Percentiles rank a stretch among this genome's conserved stretches.
phyloP scores from a whole-genome alignment of 2,113 vertebrate species.

The Lepisosteus oculatus region DNA sequence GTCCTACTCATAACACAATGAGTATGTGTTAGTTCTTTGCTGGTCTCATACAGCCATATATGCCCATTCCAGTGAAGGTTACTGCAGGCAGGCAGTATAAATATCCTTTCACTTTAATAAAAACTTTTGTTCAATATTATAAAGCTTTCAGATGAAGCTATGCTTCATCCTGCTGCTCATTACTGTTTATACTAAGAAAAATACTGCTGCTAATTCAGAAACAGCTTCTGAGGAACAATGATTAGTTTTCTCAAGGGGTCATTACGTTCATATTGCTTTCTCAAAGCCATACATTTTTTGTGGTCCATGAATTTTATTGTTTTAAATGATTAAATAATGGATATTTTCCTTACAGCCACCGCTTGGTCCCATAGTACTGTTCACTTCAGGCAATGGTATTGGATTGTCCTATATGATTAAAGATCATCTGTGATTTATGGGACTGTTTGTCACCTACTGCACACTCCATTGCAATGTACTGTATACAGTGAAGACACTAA shows the following conservation, averaged over 20 bases:
- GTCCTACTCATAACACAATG: background rate
- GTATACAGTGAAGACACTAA: background rate
- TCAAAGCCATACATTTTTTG: background rate
- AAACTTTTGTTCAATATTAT: background rate
- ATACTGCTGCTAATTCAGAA: background rate
- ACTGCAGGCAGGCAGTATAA: background rate
- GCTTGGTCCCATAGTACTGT: too few relatives aligned
- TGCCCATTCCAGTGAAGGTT: background rate
- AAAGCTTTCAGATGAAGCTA: too few relatives aligned
- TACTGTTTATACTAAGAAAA: background rate
- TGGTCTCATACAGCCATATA: background rate
- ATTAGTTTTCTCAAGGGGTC: background rate
- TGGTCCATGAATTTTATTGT: too few relatives aligned
- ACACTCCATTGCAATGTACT: background rate
- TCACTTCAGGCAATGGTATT: too few relatives aligned
- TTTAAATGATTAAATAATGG: too few relatives aligned
- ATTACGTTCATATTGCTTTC: background rate
- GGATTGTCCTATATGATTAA: too few relatives aligned
- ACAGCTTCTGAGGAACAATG: background rate
- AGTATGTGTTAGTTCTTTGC: background rate
- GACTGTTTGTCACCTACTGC: constrained; percentile 1
- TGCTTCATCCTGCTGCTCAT: too few relatives aligned
- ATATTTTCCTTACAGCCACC: too few relatives aligned
- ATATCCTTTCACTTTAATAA: background rate
- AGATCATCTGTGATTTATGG: background rate